Evolutionary conservation across 2,113 vertebrate genomes (phyloP), one percentile per base, ranked within the genome.

Genomic region (Manacus vitellinus): DNA sequence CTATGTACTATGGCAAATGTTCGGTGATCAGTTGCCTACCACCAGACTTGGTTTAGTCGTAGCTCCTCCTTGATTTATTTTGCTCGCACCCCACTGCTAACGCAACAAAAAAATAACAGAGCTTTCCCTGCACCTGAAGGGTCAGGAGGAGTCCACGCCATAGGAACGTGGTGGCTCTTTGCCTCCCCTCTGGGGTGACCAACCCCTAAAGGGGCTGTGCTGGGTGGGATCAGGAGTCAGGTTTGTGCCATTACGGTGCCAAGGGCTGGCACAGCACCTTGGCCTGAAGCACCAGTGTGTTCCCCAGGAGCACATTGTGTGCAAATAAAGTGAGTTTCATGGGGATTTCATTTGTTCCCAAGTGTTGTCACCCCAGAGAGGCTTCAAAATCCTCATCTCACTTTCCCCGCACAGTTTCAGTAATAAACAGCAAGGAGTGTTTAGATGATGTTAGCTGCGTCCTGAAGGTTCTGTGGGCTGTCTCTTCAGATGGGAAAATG

Each of bases 281-380:
- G 2, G 24, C 46, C 31, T 39, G 47, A 58, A 58, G 58, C 2
- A 0, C 31, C 0, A 0, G 1, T 10, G 1, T 41, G n/a, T 14
- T 71, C 11, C n/a, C 20, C 67, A 52, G 61, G 20, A n/a, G 3
- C 44, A 19, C 9, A 0, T 46, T 43, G 21, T 23, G 10, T 44
- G n/a, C 44, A 28, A 51, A 9, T 10, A 13, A 47, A 61, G 12
- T 0, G 4, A 33, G 7, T 52, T 82, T 66, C 18, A 4, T 39
- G 31, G 35, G 37, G 41, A 16, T 65, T 68, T 72, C 2, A 1
- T 67, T 78, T 65, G 12, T 61, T 65, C 21, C 33, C 23, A 28
- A 46, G 27, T 80, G 52, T 25, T 55, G n/a, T 31, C n/a, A 20
- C 20, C 12, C n/a, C 21, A 55, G 61, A 82, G 14, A 59, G 33